phyloP scores from a whole-genome alignment of 2,888 invertebrate genomes.

The Ornithoptera alexandrae region DNA sequence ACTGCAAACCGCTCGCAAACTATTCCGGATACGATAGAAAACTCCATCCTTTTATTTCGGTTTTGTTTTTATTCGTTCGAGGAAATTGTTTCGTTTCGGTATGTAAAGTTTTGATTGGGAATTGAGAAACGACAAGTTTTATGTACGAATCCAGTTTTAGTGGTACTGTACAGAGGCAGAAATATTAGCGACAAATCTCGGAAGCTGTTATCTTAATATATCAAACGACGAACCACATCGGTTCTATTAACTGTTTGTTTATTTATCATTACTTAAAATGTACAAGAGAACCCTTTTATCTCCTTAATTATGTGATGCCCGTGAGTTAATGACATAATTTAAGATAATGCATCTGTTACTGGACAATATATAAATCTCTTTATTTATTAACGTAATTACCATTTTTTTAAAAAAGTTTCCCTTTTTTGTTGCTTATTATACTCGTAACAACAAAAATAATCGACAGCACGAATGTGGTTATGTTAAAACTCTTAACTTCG shows the following conservation, averaged over 20 bases:
- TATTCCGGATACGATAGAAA: constrained; percentile 71
- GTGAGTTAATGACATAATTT: too few species aligned
- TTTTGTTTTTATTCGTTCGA: constrained; percentile 67
- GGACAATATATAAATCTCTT: too few species aligned
- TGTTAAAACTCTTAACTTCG: background rate
- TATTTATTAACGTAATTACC: too few species aligned
- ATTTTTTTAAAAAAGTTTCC: too few species aligned
- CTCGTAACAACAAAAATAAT: too few species aligned
- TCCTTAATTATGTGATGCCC: too few species aligned
- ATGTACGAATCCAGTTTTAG: constrained; percentile 5
- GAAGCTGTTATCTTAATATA: background rate
- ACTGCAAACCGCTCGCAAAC: constrained; percentile 73
- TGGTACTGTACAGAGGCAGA: background rate
- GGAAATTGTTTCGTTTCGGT: constrained; percentile 62
- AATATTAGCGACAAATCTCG: background rate
- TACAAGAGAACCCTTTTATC: background rate
- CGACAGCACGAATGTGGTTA: background rate
- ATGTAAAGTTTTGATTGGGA: constrained; percentile 46
- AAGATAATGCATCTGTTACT: too few species aligned
- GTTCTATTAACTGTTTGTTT: background rate
- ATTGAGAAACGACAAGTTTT: constrained; percentile 34
- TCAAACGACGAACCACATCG: background rate
- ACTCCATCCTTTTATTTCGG: constrained; percentile 68
- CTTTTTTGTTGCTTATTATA: too few species aligned
- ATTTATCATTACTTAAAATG: background rate